Evolutionary conservation across 2,888 invertebrate species (phyloP).

Genomic region (Rhabditophanes sp.): DNA sequence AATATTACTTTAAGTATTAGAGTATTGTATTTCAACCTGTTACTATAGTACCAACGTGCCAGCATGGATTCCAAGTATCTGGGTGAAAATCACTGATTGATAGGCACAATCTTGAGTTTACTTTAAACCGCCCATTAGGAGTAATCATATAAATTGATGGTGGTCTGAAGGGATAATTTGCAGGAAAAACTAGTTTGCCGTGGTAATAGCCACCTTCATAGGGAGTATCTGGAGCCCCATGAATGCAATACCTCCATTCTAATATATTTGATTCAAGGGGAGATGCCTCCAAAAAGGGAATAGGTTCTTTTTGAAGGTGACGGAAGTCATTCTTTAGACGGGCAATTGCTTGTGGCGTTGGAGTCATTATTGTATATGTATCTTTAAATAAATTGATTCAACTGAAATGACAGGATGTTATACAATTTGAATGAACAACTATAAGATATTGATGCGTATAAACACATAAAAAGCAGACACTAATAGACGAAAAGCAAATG

Average conservation of each 20-base stretch:
- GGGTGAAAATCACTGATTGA: constrained; percentile 89
- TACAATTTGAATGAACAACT: too few species aligned
- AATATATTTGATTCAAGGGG: constrained; percentile 81
- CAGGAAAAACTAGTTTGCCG: constrained; percentile 72
- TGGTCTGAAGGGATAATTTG: constrained; percentile 92
- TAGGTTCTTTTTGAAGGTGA: not conserved
- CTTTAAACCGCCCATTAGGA: constrained; percentile 84
- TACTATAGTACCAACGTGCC: constrained; percentile 83
- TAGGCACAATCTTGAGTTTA: constrained; percentile 79
- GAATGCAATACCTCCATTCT: constrained; percentile 90
- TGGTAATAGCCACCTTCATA: constrained; percentile 78
- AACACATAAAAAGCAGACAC: too few species aligned
- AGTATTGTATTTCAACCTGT: too few species aligned
- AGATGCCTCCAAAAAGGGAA: constrained; percentile 57
- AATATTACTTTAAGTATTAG: too few species aligned
- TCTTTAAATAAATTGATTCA: too few species aligned
- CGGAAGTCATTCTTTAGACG: not conserved
- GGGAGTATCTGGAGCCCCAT: constrained; percentile 70
- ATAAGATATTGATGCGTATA: too few species aligned
- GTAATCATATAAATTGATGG: constrained; percentile 50
- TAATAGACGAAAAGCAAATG: too few species aligned
- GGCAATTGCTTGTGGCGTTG: too few species aligned
- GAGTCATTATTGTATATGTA: too few species aligned
- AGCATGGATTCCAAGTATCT: constrained; percentile 93
- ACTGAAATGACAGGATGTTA: too few species aligned